Conservation (phyloP, 2,797 vertebrate species). For the Denticeps clupeoides region DNA sequence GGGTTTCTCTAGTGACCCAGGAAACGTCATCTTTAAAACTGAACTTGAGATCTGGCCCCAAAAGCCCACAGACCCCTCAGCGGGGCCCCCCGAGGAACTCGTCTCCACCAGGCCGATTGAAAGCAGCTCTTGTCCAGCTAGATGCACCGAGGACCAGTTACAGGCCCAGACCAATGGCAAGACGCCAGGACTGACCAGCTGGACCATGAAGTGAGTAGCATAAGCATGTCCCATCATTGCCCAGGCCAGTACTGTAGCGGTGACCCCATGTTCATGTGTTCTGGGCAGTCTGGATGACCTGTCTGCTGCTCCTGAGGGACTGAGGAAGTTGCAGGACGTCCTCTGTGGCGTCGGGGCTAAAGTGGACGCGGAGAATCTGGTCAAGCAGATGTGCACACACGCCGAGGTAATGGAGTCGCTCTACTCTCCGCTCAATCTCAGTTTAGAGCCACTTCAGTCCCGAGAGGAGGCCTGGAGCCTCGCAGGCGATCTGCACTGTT, state of each 20-base stretch:
- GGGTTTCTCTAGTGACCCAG: slow-evolving; percentile 41
- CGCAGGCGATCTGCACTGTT: background rate
- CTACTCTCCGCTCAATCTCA: background rate
- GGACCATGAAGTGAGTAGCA: slow-evolving; percentile 71
- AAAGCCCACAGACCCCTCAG: slow-evolving; percentile 5
- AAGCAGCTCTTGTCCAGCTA: slow-evolving; percentile 26
- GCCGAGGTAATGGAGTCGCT: slow-evolving; percentile 59
- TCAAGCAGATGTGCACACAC: slow-evolving; percentile 62
- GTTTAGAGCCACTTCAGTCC: background rate
- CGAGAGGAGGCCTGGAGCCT: background rate
- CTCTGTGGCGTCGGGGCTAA: slow-evolving; percentile 54
- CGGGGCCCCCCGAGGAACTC: slow-evolving; percentile 11
- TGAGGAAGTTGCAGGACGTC: slow-evolving; percentile 64
- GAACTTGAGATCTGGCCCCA: slow-evolving; percentile 55
- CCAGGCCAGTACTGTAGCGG: background rate
- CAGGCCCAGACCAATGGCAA: slow-evolving; percentile 18
- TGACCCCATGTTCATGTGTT: slow-evolving; percentile 1
- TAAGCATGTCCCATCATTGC: too few species aligned
- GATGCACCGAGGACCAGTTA: slow-evolving; percentile 19
- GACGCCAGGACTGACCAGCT: slow-evolving; percentile 43
- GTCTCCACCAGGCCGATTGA: slow-evolving; percentile 29
- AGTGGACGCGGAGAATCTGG: slow-evolving; percentile 53
- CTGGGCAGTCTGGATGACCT: slow-evolving; percentile 68
- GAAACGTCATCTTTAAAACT: slow-evolving; percentile 44
- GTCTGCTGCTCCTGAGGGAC: slow-evolving; percentile 52